Base-by-base conservation (phyloP, 2,888 invertebrate genomes). In the Nomada fabriciana region DNA sequence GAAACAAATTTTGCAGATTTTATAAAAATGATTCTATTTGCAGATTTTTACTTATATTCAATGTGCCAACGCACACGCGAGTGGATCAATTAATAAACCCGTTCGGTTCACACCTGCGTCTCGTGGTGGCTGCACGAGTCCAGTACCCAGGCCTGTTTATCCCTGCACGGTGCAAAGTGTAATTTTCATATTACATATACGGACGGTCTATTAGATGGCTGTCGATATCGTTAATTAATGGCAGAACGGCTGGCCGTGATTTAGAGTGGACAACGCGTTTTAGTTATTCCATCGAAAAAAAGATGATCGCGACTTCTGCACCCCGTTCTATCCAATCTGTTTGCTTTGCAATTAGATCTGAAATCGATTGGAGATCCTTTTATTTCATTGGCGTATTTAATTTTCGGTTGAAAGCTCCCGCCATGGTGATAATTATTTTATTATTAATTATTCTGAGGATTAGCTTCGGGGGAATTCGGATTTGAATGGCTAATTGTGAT, bases 51-150 rank as follows among this genome's bases (percentile, higher is more conserved):
- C 7, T 36, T 36, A 36, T 7, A 36, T 36, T 36, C 7, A 36
- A 36, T 36, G 7, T 36, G 36, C 36, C 36, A 7, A 7, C 36
- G 52, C 73, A 71, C 64, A 25, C 47, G 70, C 74, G 76, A 67
- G 52, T 76, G 76, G 70, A 78, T 81, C 84, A 81, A 84, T 86
- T 84, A 81, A 86, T 75, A 79, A 86, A 76, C 25, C 67, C 59
- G 65, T 50, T 65, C 59, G 42, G 64, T 55, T 59, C 64, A 42
- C 84, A 86, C 50, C 81, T 86, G 86, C 47, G 74, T 74, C 76
- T 43, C 76, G 52, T 61, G 78, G 63, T 76, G 64, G 78, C 78
- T 74, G 57, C 69, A 42, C 20, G 20, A 23, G 18, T 10, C 13
- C 47, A 29, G 50, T 23, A 70, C 60, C 67, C 43, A 0, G 18